A percentile compares a stretch with the other conserved stretches of the same genome.
Conservation (phyloP, 1,140 invertebrate species). For the Scaptomyza montana region DNA sequence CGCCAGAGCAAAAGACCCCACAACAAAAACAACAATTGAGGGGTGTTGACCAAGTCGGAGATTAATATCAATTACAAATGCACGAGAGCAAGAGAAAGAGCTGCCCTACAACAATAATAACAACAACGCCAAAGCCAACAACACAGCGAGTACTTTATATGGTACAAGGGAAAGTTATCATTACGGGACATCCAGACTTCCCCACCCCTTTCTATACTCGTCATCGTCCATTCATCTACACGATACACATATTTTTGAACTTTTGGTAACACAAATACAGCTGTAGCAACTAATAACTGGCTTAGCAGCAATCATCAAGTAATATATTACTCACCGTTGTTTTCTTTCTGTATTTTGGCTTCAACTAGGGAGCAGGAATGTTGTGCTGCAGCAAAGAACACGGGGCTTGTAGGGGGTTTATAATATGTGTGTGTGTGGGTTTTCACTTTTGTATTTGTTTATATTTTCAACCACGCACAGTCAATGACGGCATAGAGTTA, state of each 20-base stretch:
- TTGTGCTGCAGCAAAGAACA: conserved; percentile 53
- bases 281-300: conserved; percentile 50
- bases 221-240: not conserved
- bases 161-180: conserved; percentile 46
- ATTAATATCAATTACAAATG: conserved; percentile 39
- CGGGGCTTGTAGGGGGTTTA: conserved; percentile 29
- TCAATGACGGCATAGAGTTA: conserved; percentile 14
- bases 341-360: conserved; percentile 44
- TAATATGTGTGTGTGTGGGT: conserved; percentile 35
- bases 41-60: conserved; percentile 52
- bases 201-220: conserved; percentile 7
- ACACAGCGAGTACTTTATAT: conserved; percentile 30
- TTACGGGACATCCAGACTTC: conserved; percentile 9
- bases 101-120: conserved; percentile 22
- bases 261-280: conserved; percentile 41
- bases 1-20: conserved; percentile 33
- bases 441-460: conserved; percentile 40
- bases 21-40: conserved; percentile 37
- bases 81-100: conserved; percentile 9
- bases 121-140: conserved; percentile 17
- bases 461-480: conserved; percentile 34
- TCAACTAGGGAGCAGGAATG: conserved; percentile 52
- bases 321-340: conserved; percentile 73
- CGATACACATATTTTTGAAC: not conserved
- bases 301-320: conserved; percentile 49